Evolutionary conservation across 2,113 vertebrate genomes (phyloP), one percentile per base, ranked within the genome.

Genomic region (Pungitius pungitius): DNA sequence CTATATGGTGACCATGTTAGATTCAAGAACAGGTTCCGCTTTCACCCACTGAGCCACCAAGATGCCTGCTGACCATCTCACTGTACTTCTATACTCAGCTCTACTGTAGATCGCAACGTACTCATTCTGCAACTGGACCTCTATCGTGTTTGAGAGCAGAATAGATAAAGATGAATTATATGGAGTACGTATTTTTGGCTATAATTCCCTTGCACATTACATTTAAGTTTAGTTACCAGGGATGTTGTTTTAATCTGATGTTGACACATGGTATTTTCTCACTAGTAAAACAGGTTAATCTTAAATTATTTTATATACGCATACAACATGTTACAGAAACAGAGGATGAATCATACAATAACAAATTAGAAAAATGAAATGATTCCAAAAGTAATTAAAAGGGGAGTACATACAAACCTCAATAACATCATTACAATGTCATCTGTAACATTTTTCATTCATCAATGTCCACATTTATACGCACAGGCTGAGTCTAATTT

Each of bases 11-110:
- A 80, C 85, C 72, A 72, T 80, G 77, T 72, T 83, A 81, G 78
- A 33, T 75, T 74, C 43, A 51, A 74, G 80, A 78, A 72, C 82
- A 86, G 71, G 76, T 79, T 81, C 73, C 81, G 84, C 85, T 88
- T 83, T 80, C 55, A 82, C 81, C 68, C 73, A 68, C 70, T 7
- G 26, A 55, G 54, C 61, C 43, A 62, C 57, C 65, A 69, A 76
- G 78, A 89, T 88, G 88, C 90, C 90, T 91, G 90, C 78, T 71
- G 82, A 57, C 60, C 74, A 76, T 81, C 63, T 85, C 88, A 78
- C 78, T 83, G 72, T 80, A 72, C 74, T 58, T 69, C 52, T 87
- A 73, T 24, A 55, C 58, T 58, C 39, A 78, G 80, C 83, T 83
- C 81, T 60, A 18, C 45, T 87, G 66, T 65, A 85, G 77, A 76